phyloP scores from a whole-genome alignment of 1,140 invertebrate genomes.

The Proales similis region DNA sequence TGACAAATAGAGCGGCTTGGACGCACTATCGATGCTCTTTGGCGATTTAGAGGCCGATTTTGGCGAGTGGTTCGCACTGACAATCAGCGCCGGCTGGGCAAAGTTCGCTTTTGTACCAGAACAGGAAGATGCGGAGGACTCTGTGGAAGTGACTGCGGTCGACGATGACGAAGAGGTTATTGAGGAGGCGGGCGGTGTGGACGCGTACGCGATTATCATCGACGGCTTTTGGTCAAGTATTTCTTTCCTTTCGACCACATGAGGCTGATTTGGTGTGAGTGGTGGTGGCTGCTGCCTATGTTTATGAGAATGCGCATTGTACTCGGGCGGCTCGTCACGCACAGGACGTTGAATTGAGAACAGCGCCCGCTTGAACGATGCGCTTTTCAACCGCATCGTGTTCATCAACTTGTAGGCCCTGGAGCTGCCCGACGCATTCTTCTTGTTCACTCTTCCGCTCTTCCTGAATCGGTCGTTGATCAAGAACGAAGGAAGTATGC shows the following conservation, averaged over 20 bases:
- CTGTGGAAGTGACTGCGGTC: not conserved
- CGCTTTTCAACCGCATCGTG: constrained; percentile 28
- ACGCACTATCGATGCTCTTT: too few relatives aligned
- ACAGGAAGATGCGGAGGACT: too few relatives aligned
- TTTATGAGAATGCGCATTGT: not conserved
- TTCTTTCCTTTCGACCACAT: not conserved
- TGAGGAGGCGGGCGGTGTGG: constrained; percentile 7
- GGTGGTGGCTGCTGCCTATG: not conserved
- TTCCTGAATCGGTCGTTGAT: not conserved
- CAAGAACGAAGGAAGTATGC: constrained; percentile 8
- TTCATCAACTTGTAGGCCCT: constrained; percentile 30
- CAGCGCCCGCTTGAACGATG: not conserved
- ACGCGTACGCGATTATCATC: not conserved
- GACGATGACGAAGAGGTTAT: constrained; percentile 2
- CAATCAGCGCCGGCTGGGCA: too few relatives aligned
- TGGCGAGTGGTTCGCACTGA: too few relatives aligned
- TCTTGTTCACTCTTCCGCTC: not conserved
- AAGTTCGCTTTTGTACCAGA: too few relatives aligned
- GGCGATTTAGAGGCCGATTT: too few relatives aligned
- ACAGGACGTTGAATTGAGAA: constrained; percentile 13
- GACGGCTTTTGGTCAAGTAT: constrained; percentile 1
- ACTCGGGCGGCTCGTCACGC: not conserved
- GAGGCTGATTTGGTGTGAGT: too few relatives aligned
- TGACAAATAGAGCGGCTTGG: too few relatives aligned
- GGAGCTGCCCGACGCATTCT: not conserved